phyloP scores from a whole-genome alignment of 2,797 vertebrate species.

The Hapalemur alaotrensis region DNA sequence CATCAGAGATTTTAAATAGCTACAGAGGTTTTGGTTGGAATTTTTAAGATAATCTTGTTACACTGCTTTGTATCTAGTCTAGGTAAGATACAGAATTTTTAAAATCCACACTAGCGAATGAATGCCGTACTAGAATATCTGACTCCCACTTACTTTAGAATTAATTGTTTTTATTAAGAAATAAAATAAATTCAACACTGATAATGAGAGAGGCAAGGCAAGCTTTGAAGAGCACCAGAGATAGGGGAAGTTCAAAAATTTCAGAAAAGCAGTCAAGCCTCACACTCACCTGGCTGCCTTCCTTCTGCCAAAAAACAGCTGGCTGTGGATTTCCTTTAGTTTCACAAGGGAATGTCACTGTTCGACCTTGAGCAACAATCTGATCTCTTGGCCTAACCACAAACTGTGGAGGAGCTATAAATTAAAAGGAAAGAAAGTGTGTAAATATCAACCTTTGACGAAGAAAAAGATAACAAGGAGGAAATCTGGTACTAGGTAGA shows the following conservation, averaged over 20 bases:
- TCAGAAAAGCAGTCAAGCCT: neutral
- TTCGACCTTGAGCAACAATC: conserved; percentile 96
- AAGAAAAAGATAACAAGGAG: conserved; percentile 55
- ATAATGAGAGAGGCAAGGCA: neutral
- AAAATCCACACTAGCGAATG: neutral
- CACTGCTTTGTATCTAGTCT: neutral
- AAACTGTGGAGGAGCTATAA: conserved; percentile 97
- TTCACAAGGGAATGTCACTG: conserved; percentile 97
- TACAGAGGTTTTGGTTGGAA: neutral
- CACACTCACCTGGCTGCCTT: conserved; percentile 96
- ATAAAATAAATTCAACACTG: neutral
- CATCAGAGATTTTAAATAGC: neutral
- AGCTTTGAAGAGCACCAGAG: neutral
- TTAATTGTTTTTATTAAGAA: neutral
- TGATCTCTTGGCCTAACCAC: conserved; percentile 98
- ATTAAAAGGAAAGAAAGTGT: conserved; percentile 71
- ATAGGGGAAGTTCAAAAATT: neutral
- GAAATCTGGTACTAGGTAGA: conserved; percentile 46
- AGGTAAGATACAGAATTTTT: neutral
- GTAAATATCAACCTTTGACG: conserved; percentile 62
- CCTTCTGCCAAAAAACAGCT: conserved; percentile 99
- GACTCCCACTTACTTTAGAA: neutral
- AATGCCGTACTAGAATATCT: neutral
- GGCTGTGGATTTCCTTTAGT: conserved; percentile 99
- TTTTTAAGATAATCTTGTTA: neutral